Evolutionary conservation across 2,797 vertebrate genomes (phyloP).

Genomic region (Chelidonichthys spinosus): DNA sequence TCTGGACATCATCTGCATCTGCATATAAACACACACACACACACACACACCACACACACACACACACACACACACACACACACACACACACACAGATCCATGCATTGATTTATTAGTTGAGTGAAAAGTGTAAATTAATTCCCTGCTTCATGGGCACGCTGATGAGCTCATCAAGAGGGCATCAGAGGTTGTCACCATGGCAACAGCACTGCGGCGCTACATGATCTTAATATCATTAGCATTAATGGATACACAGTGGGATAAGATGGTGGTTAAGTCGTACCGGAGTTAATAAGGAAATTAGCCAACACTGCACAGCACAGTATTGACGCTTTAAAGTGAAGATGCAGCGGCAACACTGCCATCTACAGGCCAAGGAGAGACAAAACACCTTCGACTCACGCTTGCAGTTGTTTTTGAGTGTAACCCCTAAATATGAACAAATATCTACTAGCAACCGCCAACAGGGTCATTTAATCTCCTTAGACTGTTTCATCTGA

Average conservation of each 20-base stretch:
- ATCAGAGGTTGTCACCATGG: slow-evolving; percentile 38
- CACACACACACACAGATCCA: slow-evolving; percentile 9
- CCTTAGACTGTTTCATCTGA: not conserved
- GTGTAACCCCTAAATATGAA: not conserved
- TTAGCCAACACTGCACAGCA: slow-evolving; percentile 15
- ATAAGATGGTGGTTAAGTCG: slow-evolving; percentile 1
- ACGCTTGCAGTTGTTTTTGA: not conserved
- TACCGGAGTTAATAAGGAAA: slow-evolving; percentile 29
- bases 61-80: slow-evolving; percentile 3
- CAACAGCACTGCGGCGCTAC: slow-evolving; percentile 8
- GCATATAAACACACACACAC: slow-evolving; percentile 1
- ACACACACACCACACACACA: slow-evolving; percentile 3
- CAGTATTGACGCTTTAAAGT: not conserved
- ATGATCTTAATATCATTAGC: slow-evolving; percentile 27
- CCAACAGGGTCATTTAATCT: not conserved
- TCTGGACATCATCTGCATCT: slow-evolving; percentile 37
- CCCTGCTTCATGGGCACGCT: not conserved
- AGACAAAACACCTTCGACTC: slow-evolving; percentile 10
- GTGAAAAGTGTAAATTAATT: slow-evolving; percentile 44
- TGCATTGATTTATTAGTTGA: slow-evolving; percentile 41
- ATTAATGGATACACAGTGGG: slow-evolving; percentile 27
- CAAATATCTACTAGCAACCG: not conserved
- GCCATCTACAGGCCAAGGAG: slow-evolving; percentile 65
- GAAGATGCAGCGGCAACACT: slow-evolving; percentile 30
- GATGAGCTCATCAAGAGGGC: slow-evolving; percentile 23